Conservation (phyloP, 2,113 vertebrate genomes). For the Myotis lucifugus region DNA sequence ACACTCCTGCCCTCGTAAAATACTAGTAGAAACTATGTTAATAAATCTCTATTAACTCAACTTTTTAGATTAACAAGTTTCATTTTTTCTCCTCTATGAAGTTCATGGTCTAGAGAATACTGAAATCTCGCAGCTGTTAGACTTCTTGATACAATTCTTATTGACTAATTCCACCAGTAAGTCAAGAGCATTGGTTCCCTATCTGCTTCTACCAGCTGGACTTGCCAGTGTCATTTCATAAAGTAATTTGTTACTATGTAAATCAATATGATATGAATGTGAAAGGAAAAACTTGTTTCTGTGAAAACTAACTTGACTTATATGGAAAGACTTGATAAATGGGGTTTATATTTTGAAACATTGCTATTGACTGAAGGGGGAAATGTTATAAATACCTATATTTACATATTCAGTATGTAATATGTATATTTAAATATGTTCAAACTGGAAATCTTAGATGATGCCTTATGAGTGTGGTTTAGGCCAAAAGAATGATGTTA, state of each 20-base stretch:
- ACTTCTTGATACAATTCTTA: background rate
- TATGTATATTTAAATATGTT: background rate
- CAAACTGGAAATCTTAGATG: background rate
- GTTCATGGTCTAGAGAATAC: background rate
- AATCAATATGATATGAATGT: slow-evolving; percentile 8
- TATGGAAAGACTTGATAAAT: slow-evolving; percentile 28
- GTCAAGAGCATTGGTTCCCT: background rate
- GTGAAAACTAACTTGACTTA: slow-evolving; percentile 51
- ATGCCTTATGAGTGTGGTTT: background rate
- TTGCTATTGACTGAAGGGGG: background rate
- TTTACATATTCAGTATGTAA: background rate
- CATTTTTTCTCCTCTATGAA: background rate
- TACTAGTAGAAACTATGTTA: background rate
- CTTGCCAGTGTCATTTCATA: slow-evolving; percentile 10
- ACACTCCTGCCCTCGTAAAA: background rate
- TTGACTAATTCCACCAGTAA: slow-evolving; percentile 4
- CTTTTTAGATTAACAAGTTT: background rate
- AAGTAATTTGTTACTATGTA: slow-evolving; percentile 46
- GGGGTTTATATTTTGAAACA: slow-evolving; percentile 28
- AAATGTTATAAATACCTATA: slow-evolving; percentile 16
- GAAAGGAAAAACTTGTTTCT: slow-evolving; percentile 42
- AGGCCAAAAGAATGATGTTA: background rate
- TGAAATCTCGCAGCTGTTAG: background rate
- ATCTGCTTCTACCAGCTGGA: slow-evolving; percentile 18
- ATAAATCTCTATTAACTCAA: background rate